These are phyloP conservation scores for Oreochromis spilurus DNA, from an alignment of 2,113 vertebrate species.

Conservation along the genomic window DNA sequence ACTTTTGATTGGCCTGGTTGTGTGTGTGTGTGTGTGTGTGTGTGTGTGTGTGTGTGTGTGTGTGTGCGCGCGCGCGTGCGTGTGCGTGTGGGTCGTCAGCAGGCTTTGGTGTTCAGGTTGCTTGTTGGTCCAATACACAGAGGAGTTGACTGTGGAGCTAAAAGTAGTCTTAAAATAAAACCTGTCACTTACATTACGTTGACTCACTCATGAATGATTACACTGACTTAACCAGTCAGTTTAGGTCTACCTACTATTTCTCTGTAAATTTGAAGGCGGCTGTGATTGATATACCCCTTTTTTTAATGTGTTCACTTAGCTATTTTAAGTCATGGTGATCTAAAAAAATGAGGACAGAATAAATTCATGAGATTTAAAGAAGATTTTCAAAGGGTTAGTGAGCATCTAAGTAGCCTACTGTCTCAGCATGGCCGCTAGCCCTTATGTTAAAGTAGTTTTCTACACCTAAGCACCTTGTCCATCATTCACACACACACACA, in stretches of 20 bases:
- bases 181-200: background rate
- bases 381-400: background rate
- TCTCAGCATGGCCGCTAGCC: background rate
- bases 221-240: background rate
- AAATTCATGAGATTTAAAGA: background rate
- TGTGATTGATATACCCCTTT: background rate
- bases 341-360: background rate
- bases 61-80: background rate
- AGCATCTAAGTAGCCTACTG: background rate
- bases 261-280: background rate
- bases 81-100: background rate
- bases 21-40: background rate
- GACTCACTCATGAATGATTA: background rate
- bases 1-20: background rate
- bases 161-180: slow-evolving; percentile 3
- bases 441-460: background rate
- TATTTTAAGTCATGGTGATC: background rate
- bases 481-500: background rate
- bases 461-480: background rate
- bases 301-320: background rate
- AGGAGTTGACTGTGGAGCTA: slow-evolving; percentile 2
- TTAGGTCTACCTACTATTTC: background rate
- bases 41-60: background rate
- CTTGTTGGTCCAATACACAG: slow-evolving; percentile 14
- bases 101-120: slow-evolving; percentile 21